phyloP scores from a whole-genome alignment of 2,797 vertebrate species.

The Acipenser transmontanus region DNA sequence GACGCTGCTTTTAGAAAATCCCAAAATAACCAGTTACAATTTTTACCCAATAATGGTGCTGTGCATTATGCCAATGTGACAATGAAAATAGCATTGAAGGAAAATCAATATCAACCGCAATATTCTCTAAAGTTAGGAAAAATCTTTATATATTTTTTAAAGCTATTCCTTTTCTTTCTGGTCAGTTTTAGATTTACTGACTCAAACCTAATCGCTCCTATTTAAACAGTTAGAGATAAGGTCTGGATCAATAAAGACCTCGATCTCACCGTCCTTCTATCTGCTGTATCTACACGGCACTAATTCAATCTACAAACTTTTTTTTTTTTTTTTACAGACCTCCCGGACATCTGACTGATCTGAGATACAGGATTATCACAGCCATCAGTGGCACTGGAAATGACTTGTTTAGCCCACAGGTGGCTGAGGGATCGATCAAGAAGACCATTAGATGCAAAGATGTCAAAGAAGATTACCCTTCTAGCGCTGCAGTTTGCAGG shows the following conservation, averaged over 20 bases:
- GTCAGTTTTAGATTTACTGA: constrained; percentile 8
- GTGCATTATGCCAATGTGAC: background rate
- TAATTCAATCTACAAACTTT: constrained; percentile 20
- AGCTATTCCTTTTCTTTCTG: background rate
- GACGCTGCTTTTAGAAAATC: too few species aligned
- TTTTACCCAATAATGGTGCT: background rate
- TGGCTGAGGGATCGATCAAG: constrained; percentile 47
- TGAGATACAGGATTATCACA: constrained; percentile 20
- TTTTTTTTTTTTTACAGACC: constrained; percentile 7
- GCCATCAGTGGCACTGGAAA: constrained; percentile 15
- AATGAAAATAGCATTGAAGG: too few species aligned
- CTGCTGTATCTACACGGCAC: constrained; percentile 17
- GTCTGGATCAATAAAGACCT: constrained; percentile 16
- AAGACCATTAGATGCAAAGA: constrained; percentile 51
- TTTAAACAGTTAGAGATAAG: constrained; percentile 22
- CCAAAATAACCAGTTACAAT: constrained; percentile 7
- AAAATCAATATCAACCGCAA: too few species aligned
- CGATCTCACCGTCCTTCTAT: constrained; percentile 18
- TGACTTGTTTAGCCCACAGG: constrained; percentile 16
- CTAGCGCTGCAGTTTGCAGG: constrained; percentile 48
- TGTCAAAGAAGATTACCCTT: constrained; percentile 51
- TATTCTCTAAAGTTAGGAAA: too few species aligned
- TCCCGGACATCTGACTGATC: constrained; percentile 1
- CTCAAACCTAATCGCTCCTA: constrained; percentile 9
- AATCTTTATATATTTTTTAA: background rate